Evolutionary conservation across 2,113 vertebrate genomes (phyloP), one percentile per base, ranked within the genome.

Genomic region (Xenopus laevis): DNA sequence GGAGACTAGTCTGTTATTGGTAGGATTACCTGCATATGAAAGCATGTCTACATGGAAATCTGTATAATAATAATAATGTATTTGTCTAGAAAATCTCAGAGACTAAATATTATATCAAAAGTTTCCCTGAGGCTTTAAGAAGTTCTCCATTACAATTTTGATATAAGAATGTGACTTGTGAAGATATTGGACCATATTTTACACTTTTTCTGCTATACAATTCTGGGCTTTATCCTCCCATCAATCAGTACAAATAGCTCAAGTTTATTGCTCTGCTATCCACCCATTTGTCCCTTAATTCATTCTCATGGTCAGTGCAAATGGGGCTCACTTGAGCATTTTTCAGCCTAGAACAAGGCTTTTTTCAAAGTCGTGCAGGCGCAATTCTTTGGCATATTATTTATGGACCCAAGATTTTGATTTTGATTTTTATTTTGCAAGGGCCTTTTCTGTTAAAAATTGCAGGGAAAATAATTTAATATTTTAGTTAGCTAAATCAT

Each of bases 401-500:
- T 77, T 77, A 77, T 77, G 61, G 13, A 18, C 68, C 13, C 11
- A 52, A 63, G 68, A 70, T 57, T 57, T 77, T 64, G 61, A 62
- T 69, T 69, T 63, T 50, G 45, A 20, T 67, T 63, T 69, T 68
- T 74, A 66, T 61, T 61, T 77, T 77, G 66, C 50, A 64, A 68
- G 40, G 27, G 20, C 58, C 40, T 68, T 77, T 63, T 64, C 74
- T 70, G 74, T 77, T 77, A 77, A 77, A 69, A 77, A 75, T 68
- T 44, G 67, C 52, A 62, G 30, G 46, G 44, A 72, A 67, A 59
- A 61, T 74, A 68, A 77, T 70, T 77, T 64, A 64, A 70, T 76
- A 76, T 77, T 77, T 77, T 77, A 77, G 66, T 77, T 77, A 77
- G 74, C 74, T 77, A 77, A 77, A 77, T 77, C 74, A 77, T 77